A percentile compares a stretch with the other conserved stretches of the same genome.
Evolutionary conservation across 2,797 vertebrate genomes (phyloP).

Genomic region (Tragelaphus oryx): DNA sequence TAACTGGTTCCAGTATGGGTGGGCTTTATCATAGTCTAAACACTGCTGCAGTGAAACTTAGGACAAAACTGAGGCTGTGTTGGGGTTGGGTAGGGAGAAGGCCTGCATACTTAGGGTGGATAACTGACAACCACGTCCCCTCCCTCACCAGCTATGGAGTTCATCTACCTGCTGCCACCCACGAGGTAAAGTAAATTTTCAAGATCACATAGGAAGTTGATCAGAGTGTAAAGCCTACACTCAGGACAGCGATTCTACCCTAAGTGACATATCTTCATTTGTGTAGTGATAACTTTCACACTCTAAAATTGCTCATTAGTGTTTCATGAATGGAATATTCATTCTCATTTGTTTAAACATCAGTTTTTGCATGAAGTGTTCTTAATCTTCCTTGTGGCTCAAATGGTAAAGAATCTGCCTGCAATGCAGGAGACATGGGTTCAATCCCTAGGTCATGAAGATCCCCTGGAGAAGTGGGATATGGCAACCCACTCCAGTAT

Average conservation of each 20-base stretch:
- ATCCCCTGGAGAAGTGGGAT: neutral
- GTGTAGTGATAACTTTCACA: neutral
- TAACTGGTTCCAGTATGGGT: neutral
- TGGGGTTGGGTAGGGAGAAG: neutral
- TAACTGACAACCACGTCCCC: neutral
- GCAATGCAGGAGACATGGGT: neutral
- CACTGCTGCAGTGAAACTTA: neutral
- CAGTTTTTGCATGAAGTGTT: neutral
- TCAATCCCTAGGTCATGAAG: neutral
- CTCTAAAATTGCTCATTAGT: neutral
- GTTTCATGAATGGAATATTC: neutral
- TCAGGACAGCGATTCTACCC: neutral
- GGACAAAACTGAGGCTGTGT: neutral
- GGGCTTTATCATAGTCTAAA: neutral
- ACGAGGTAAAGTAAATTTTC: neutral
- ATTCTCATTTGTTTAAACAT: neutral
- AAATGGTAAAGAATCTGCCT: neutral
- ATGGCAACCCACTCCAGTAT: neutral
- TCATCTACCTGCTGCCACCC: neutral
- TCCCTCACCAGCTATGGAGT: neutral
- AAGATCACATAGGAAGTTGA: neutral
- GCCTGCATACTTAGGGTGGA: rapidly evolving
- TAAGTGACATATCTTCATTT: neutral
- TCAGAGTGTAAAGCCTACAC: neutral
- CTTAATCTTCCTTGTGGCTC: neutral